Evolutionary conservation across 2,113 vertebrate species (phyloP).

Genomic region (Daboia siamensis): DNA sequence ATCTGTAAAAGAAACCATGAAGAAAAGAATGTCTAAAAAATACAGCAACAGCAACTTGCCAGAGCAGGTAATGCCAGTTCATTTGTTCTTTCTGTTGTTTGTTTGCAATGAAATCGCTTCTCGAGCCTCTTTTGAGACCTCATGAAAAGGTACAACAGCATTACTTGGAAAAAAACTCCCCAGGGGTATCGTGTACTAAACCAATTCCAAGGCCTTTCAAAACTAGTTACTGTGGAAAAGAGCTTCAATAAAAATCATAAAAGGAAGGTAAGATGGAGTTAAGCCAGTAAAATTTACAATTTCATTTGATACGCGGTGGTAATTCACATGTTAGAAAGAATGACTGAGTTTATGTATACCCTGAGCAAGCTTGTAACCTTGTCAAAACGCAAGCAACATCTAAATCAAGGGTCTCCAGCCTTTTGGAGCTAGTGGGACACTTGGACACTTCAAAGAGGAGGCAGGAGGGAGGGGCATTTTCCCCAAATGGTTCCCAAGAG

Average conservation of each 20-base stretch:
- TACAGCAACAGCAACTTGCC: constrained; percentile 90
- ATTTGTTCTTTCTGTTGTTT: not conserved
- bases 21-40: constrained; percentile 98
- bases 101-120: not conserved
- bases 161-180: constrained; percentile 27
- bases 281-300: constrained; percentile 8
- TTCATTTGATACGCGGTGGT: not conserved
- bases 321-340: not conserved
- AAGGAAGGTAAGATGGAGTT: constrained; percentile 7
- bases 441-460: not conserved
- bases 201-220: constrained; percentile 26
- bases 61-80: constrained; percentile 81
- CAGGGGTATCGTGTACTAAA: not conserved
- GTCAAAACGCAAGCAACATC: not conserved
- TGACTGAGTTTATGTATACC: constrained; percentile 1
- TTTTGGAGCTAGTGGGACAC: not conserved
- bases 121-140: constrained; percentile 14
- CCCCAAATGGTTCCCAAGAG: not conserved
- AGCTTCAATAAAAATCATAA: constrained; percentile 35
- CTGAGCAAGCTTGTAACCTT: not conserved
- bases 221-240: constrained; percentile 51
- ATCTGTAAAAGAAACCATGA: constrained; percentile 98
- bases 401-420: not conserved
- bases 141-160: not conserved
- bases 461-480: not conserved